Conservation (phyloP, 2,888 invertebrate species). For the Malthinus flaveolus region DNA sequence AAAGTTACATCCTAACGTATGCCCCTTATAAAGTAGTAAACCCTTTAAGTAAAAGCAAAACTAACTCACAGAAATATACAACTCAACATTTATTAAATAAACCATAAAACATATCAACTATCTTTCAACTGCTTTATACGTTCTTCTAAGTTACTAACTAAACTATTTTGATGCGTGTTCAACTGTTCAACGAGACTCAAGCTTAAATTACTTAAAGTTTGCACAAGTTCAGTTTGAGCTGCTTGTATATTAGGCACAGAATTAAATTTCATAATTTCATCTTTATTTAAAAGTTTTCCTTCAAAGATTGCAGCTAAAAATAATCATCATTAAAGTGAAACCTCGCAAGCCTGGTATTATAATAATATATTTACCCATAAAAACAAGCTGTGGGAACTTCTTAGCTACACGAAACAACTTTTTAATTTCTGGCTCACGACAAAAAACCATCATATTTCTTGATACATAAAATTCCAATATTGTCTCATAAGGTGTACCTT, state of each 20-base stretch:
- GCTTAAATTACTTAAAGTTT: slow-evolving; percentile 68
- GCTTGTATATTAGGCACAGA: slow-evolving; percentile 66
- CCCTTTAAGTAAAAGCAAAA: no score
- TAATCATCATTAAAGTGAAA: neutral
- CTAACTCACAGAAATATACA: no score
- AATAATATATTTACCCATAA: slow-evolving; percentile 61
- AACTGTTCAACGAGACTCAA: slow-evolving; percentile 67
- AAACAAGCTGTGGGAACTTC: slow-evolving; percentile 70
- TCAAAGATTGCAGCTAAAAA: slow-evolving; percentile 73
- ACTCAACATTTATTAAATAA: no score
- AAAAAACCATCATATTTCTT: slow-evolving; percentile 70
- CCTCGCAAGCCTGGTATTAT: neutral
- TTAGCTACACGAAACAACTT: slow-evolving; percentile 68
- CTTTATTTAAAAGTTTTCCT: slow-evolving; percentile 67
- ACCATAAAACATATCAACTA: neutral
- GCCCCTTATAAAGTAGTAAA: no score
- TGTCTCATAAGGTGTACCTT: slow-evolving; percentile 69
- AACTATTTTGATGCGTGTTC: slow-evolving; percentile 67
- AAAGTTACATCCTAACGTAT: no score
- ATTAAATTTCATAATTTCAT: slow-evolving; percentile 70
- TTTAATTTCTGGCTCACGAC: slow-evolving; percentile 64
- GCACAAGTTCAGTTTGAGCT: slow-evolving; percentile 70
- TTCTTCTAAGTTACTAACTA: slow-evolving; percentile 69
- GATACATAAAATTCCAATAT: slow-evolving; percentile 67
- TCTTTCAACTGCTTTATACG: slow-evolving; percentile 54